These are phyloP conservation scores for Carassius carassius DNA, from an alignment of 2,113 vertebrate genomes.

Conservation along the genomic window DNA sequence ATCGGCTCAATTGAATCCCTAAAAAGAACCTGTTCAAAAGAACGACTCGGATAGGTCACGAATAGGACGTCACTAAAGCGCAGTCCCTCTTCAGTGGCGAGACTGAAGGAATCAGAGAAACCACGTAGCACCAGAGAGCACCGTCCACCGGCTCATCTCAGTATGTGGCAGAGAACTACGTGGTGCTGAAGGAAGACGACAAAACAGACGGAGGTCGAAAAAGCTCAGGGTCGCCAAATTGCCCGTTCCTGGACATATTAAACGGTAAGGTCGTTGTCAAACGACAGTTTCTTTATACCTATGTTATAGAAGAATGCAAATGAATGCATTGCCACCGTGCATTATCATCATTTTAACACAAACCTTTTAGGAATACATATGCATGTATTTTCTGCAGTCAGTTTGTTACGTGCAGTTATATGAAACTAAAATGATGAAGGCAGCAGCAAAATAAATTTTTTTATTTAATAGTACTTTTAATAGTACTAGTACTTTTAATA, in stretches of 20 bases:
- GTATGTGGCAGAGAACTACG: conserved; percentile 11
- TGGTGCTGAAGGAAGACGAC: background rate
- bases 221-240: background rate
- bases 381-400: conserved; percentile 2
- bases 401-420: background rate
- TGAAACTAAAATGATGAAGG: background rate
- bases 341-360: background rate
- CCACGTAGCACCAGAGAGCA: conserved; percentile 7
- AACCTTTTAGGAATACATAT: background rate
- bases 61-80: background rate
- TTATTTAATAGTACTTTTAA: no score
- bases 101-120: conserved; percentile 19
- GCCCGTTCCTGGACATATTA: background rate
- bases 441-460: no score
- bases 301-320: background rate
- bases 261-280: conserved; percentile 9
- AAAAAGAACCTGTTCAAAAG: conserved; percentile 2
- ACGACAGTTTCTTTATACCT: background rate
- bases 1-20: conserved; percentile 1
- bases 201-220: conserved; percentile 1
- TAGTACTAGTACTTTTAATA: no score
- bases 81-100: background rate
- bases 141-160: conserved; percentile 17
- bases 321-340: background rate
- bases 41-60: background rate